Evolutionary conservation across 2,113 vertebrate species (phyloP).

Genomic region (Grantiella picta): DNA sequence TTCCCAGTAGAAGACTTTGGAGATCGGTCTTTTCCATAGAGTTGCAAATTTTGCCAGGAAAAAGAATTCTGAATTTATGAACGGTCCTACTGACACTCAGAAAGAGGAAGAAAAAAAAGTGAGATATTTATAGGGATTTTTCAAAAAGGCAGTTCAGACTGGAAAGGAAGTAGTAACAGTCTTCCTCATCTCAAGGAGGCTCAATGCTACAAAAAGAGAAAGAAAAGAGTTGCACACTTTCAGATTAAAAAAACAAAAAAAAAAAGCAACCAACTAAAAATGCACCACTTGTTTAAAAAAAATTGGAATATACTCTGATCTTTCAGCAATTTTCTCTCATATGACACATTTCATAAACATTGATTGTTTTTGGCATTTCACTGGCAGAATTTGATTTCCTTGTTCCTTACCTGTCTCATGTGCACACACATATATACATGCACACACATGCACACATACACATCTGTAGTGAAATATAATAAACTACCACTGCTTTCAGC

Average conservation of each 20-base stretch:
- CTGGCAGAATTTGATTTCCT: neutral
- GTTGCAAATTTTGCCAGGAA: neutral
- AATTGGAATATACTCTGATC: neutral
- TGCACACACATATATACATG: too few species aligned
- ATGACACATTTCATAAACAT: neutral
- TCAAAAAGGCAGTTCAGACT: neutral
- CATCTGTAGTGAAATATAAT: neutral
- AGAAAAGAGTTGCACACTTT: neutral
- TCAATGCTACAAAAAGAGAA: neutral
- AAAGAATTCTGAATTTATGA: neutral
- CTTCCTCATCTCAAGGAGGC: neutral
- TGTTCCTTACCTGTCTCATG: neutral
- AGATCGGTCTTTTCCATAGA: neutral
- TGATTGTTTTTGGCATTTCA: neutral
- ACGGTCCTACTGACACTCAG: fast-evolving
- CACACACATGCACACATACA: neutral
- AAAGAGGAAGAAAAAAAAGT: neutral
- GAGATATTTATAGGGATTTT: neutral
- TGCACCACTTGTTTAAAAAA: neutral
- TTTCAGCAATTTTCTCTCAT: neutral
- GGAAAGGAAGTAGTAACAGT: neutral
- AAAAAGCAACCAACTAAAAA: neutral
- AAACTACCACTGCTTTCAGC: neutral
- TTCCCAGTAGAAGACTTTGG: neutral
- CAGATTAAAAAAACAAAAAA: fast-evolving